Conservation (phyloP, 2,888 invertebrate species). For the Amblyjoppa proteus region DNA sequence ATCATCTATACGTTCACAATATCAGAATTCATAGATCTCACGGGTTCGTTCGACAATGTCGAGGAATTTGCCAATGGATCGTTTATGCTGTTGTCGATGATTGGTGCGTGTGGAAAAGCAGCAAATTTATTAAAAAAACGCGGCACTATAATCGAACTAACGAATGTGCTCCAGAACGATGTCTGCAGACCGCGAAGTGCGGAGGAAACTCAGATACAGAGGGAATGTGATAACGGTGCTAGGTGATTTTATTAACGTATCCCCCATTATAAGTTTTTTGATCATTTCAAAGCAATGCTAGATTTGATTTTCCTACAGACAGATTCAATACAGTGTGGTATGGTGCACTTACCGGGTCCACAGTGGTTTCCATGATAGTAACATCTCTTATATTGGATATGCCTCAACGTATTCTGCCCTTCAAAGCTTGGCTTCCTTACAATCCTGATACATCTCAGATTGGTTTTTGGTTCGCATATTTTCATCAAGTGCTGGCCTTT, state of each 20-base stretch:
- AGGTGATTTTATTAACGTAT: slow-evolving; percentile 41
- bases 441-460: slow-evolving; percentile 35
- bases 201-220: slow-evolving; percentile 52
- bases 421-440: slow-evolving; percentile 69
- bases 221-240: slow-evolving; percentile 27
- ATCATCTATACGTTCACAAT: slow-evolving; percentile 48
- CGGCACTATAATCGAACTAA: slow-evolving; percentile 44
- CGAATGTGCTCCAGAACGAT: slow-evolving; percentile 43
- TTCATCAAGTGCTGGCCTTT: slow-evolving; percentile 61
- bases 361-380: slow-evolving; percentile 30
- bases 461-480: slow-evolving; percentile 43
- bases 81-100: slow-evolving; percentile 65
- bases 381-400: slow-evolving; percentile 49
- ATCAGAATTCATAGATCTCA: slow-evolving; percentile 65
- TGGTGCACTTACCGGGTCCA: slow-evolving; percentile 26
- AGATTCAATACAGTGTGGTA: slow-evolving; percentile 52
- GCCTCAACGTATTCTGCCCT: slow-evolving; percentile 54
- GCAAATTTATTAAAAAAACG: slow-evolving; percentile 60
- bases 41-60: slow-evolving; percentile 43
- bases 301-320: not conserved
- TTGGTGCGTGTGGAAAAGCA: slow-evolving; percentile 64
- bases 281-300: too few species aligned
- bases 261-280: too few species aligned
- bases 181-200: slow-evolving; percentile 26
- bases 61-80: slow-evolving; percentile 70